Conservation (phyloP, 2,888 invertebrate species). For the Diaphora mendica region DNA sequence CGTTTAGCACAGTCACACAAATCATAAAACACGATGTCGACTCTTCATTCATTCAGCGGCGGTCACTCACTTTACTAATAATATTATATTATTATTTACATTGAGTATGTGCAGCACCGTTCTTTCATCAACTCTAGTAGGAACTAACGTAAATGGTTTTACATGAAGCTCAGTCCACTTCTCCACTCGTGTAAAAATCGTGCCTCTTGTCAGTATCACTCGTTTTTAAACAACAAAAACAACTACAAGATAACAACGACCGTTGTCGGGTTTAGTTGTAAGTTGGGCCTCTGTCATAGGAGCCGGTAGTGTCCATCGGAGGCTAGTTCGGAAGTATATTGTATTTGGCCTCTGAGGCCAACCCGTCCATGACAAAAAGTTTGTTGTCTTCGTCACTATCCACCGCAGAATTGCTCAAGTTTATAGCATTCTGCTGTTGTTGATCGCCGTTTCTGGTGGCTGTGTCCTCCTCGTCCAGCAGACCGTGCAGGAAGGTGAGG, state of each 20-base stretch:
- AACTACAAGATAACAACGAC: neutral
- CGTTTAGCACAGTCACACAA: neutral
- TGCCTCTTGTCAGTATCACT: too few relatives aligned
- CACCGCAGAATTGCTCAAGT: constrained; percentile 41
- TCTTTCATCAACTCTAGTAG: constrained; percentile 10
- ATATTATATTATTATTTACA: neutral
- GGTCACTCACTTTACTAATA: constrained; percentile 4
- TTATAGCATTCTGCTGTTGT: constrained; percentile 51
- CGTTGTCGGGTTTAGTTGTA: neutral
- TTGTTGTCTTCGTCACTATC: constrained; percentile 32
- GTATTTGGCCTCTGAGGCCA: neutral
- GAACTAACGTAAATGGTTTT: constrained; percentile 16
- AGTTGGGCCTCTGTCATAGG: too few relatives aligned
- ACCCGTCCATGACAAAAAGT: constrained; percentile 12
- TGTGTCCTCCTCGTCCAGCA: constrained; percentile 72
- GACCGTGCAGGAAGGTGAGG: constrained; percentile 67
- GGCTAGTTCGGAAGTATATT: constrained; percentile 20
- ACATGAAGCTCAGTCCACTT: neutral
- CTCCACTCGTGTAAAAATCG: neutral
- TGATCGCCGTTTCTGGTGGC: constrained; percentile 14
- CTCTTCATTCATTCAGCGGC: neutral
- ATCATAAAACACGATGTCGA: neutral
- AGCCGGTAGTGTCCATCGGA: too few relatives aligned
- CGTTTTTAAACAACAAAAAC: neutral
- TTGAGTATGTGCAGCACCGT: constrained; percentile 5